Conservation (phyloP, 2,888 invertebrate species). For the Noctua comes region DNA sequence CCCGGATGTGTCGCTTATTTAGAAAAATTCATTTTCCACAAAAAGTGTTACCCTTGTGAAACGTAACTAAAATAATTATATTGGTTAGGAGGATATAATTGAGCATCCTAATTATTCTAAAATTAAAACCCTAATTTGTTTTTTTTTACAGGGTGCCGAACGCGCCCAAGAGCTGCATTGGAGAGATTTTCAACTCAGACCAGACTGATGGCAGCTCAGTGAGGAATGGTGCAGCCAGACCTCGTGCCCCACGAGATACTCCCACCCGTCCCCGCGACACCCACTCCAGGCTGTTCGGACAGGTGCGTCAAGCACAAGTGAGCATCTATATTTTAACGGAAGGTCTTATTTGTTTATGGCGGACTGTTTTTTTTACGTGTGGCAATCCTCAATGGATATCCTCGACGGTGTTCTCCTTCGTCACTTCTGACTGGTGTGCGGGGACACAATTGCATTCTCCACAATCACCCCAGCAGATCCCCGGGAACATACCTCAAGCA, state of each 20-base stretch:
- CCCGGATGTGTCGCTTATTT: neutral
- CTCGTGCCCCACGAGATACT: constrained; percentile 89
- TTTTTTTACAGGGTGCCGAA: constrained; percentile 89
- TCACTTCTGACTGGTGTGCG: no score
- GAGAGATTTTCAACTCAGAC: constrained; percentile 89
- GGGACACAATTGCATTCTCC: no score
- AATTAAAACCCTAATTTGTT: constrained; percentile 52
- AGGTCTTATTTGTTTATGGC: neutral
- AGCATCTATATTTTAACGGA: no score
- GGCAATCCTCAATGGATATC: no score
- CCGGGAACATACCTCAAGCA: neutral
- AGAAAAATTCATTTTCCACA: neutral
- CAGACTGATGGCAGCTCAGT: constrained; percentile 81
- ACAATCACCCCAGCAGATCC: neutral
- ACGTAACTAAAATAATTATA: neutral
- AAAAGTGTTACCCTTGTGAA: neutral
- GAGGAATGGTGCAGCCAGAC: constrained; percentile 82
- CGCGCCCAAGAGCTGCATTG: constrained; percentile 91
- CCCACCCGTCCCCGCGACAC: constrained; percentile 91
- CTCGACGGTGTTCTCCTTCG: no score
- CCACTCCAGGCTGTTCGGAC: constrained; percentile 91
- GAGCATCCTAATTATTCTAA: neutral
- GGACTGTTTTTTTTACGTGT: neutral
- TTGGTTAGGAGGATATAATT: neutral
- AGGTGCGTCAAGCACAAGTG: constrained; percentile 72